A percentile compares a stretch with the other conserved stretches of the same genome.
Evolutionary conservation across 2,113 vertebrate species (phyloP).

Genomic region (Podiceps cristatus): DNA sequence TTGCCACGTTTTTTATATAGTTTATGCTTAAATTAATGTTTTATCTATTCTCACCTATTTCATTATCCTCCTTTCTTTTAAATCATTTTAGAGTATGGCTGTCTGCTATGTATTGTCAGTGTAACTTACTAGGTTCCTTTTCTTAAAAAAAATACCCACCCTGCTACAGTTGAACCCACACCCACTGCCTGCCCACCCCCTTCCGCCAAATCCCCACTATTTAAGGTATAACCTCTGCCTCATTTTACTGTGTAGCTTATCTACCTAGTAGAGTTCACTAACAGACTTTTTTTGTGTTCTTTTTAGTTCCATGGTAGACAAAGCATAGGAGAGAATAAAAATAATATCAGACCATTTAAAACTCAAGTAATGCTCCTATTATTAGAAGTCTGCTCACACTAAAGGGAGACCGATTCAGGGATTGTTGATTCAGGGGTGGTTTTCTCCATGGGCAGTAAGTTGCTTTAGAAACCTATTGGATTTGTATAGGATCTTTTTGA

Average conservation of each 20-base stretch:
- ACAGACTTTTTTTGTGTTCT: not conserved
- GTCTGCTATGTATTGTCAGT: not conserved
- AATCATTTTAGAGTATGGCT: not conserved
- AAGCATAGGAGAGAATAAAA: not conserved
- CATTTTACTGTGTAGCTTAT: not conserved
- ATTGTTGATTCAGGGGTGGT: not conserved
- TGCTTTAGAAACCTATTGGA: not conserved
- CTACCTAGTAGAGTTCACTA: not conserved
- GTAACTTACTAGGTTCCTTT: not conserved
- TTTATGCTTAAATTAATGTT: not conserved
- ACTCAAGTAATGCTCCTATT: not conserved
- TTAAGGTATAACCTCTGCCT: not conserved
- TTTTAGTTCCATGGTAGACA: not conserved
- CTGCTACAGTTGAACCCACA: not conserved
- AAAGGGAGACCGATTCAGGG: not conserved
- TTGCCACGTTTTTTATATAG: not conserved
- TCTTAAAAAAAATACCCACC: not conserved
- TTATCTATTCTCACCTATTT: not conserved
- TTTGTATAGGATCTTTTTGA: not conserved
- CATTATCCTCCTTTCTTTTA: not conserved
- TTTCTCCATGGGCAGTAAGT: not conserved
- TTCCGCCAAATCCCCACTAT: accelerated
- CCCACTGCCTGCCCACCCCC: not conserved
- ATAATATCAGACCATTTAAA: not conserved
- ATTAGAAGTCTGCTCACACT: not conserved